Conservation (phyloP, 2,888 invertebrate species). For the Apotomis turbidana region DNA sequence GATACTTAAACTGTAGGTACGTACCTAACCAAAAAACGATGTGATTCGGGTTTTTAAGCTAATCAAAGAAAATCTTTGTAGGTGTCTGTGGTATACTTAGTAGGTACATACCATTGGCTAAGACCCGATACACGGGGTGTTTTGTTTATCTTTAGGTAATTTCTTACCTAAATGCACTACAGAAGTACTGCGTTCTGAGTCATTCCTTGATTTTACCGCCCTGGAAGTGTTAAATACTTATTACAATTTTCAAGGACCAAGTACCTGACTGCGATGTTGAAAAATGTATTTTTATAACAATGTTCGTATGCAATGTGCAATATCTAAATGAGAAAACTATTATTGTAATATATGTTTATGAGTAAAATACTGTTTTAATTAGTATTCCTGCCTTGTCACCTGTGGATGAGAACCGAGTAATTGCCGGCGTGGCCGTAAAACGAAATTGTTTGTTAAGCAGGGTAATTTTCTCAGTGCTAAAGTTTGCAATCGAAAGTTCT, state of each 20-base stretch:
- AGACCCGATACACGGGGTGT: too few relatives aligned
- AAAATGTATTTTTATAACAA: constrained; percentile 37
- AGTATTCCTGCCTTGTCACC: constrained; percentile 22
- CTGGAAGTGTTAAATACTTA: neutral
- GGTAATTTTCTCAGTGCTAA: constrained; percentile 60
- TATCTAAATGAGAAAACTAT: constrained; percentile 9
- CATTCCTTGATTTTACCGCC: neutral
- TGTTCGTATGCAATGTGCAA: constrained; percentile 16
- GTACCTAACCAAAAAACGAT: too few relatives aligned
- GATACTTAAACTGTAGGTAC: too few relatives aligned
- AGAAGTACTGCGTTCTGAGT: too few relatives aligned
- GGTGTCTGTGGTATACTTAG: too few relatives aligned
- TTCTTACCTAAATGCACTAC: too few relatives aligned
- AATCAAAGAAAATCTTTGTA: too few relatives aligned
- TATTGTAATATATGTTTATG: constrained; percentile 18
- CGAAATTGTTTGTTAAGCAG: constrained; percentile 66
- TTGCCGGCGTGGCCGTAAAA: constrained; percentile 27
- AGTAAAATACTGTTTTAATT: constrained; percentile 17
- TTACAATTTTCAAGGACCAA: constrained; percentile 36
- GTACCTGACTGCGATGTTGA: constrained; percentile 39
- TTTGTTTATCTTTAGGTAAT: too few relatives aligned
- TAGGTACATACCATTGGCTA: too few relatives aligned
- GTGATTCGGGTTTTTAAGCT: too few relatives aligned
- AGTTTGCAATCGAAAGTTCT: constrained; percentile 72
- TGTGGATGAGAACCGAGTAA: constrained; percentile 19